phyloP scores from a whole-genome alignment of 2,797 vertebrate species.

The Poeciliopsis infans region DNA sequence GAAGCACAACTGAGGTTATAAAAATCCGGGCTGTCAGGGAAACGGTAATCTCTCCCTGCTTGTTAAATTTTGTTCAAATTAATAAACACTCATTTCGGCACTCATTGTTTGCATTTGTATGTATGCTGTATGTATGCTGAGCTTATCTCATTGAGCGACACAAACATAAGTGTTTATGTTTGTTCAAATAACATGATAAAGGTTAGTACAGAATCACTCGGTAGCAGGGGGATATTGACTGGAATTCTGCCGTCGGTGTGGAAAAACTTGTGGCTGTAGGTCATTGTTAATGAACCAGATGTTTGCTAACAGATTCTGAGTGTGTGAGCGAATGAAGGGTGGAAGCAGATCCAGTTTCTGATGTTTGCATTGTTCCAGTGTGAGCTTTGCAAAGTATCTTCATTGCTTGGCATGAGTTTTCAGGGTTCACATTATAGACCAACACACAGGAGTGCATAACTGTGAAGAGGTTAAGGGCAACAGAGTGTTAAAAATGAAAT shows the following conservation, averaged over 20 bases:
- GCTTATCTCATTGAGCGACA: not conserved
- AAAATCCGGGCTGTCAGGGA: not conserved
- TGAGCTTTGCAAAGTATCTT: conserved; percentile 1
- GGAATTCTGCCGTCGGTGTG: conserved; percentile 39
- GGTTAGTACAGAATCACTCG: conserved; percentile 51
- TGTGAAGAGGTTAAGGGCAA: not conserved
- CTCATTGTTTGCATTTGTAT: not conserved
- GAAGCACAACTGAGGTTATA: not conserved
- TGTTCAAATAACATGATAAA: conserved; percentile 20
- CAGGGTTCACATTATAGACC: too few relatives aligned
- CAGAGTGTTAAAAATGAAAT: not conserved
- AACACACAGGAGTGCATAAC: too few relatives aligned
- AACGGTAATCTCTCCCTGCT: not conserved
- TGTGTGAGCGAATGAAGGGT: conserved; percentile 5
- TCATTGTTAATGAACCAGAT: conserved; percentile 62
- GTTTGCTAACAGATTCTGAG: conserved; percentile 38
- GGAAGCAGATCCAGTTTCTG: conserved; percentile 15
- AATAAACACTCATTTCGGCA: conserved; percentile 17
- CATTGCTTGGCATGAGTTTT: not conserved
- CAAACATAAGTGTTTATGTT: conserved; percentile 1
- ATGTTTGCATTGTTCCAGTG: conserved; percentile 14
- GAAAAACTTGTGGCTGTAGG: conserved; percentile 58
- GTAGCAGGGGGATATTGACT: conserved; percentile 48
- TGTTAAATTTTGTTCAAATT: conserved; percentile 1
- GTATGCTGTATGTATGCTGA: not conserved